Base-by-base conservation (phyloP, 2,797 vertebrate species). In the Loriculus beryllinus region DNA sequence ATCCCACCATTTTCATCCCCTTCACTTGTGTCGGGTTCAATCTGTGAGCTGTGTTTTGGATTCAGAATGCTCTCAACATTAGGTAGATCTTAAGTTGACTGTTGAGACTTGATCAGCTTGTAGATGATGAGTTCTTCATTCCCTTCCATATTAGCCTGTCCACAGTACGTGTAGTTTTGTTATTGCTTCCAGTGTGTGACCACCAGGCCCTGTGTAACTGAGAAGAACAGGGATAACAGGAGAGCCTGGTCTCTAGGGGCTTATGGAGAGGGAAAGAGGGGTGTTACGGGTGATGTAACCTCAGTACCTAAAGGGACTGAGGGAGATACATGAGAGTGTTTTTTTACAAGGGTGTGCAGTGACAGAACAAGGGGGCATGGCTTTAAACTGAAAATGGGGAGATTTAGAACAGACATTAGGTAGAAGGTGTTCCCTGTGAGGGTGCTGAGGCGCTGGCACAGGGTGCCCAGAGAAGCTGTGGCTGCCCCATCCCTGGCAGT, bases 81-180 rank as follows among this genome's bases (percentile, higher is more conserved):
- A 31, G 23, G 37, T 39, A 16, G 17, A 5, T 33, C 70, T 54
- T 20, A n/a, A 70, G 14, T 2, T n/a, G 57, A 17, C 31, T 3
- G 0, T 6, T 62, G 49, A 33, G 33, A 7, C 7, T 31, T 68
- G 33, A 25, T 33, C 4, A 8, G 6, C 39, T 42, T 8, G 9
- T 7, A 33, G 40, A 33, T 8, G 10, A 14, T 56, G 7, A 3
- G 16, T 43, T 81, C 47, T 25, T 22, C 21, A 15, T 78, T 29
- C 10, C 6, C 22, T 25, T 59, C 23, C 16, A 0, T 25, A 12
- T 7, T 49, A 40, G 10, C 33, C 33, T n/a, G 0, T 25, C 35
- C 23, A 17, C 25, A 10, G 5, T 4, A 8, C 0, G 1, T 26
- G 1, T 2, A 29, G 28, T 23, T 79, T 23, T 13, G 25, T 40